These are phyloP conservation scores for Charanyca ferruginea DNA, from an alignment of 2,888 invertebrate genomes.

Conservation along the genomic window DNA sequence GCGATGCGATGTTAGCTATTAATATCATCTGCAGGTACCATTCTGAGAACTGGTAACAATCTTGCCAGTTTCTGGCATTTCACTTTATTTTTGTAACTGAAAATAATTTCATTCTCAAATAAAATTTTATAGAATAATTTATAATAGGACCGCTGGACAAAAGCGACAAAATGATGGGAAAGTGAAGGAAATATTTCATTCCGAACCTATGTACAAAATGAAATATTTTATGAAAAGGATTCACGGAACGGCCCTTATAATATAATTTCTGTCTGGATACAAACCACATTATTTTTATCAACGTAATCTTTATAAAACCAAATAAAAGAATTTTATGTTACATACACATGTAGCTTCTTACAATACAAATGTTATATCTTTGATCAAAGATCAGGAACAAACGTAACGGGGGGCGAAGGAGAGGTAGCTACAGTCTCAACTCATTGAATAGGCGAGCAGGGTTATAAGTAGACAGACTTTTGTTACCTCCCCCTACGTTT, in stretches of 20 bases:
- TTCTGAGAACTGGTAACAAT: constrained; percentile 21
- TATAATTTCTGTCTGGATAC: constrained; percentile 16
- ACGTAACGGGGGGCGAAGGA: constrained; percentile 15
- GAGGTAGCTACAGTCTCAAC: constrained; percentile 28
- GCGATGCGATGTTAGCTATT: constrained; percentile 55
- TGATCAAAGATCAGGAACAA: constrained; percentile 43
- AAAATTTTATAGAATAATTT: constrained; percentile 16
- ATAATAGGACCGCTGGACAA: constrained; percentile 10
- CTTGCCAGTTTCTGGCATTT: constrained; percentile 28
- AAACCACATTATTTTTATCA: constrained; percentile 21
- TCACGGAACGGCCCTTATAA: constrained; percentile 3
- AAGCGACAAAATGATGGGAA: constrained; percentile 5
- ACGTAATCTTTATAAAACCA: constrained; percentile 26
- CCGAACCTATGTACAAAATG: neutral
- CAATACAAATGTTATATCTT: constrained; percentile 27
- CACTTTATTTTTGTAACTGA: constrained; percentile 13
- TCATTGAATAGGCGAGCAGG: constrained; percentile 34
- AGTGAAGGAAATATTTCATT: neutral
- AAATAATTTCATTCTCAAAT: constrained; percentile 9
- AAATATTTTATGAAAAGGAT: constrained; percentile 8
- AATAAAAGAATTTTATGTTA: constrained; percentile 14
- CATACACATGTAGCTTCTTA: constrained; percentile 18
- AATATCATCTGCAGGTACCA: constrained; percentile 47
- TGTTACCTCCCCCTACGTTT: constrained; percentile 31
- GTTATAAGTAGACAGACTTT: constrained; percentile 24